Evolutionary conservation across 2,888 invertebrate species (phyloP).

Genomic region (Colletes collaris): DNA sequence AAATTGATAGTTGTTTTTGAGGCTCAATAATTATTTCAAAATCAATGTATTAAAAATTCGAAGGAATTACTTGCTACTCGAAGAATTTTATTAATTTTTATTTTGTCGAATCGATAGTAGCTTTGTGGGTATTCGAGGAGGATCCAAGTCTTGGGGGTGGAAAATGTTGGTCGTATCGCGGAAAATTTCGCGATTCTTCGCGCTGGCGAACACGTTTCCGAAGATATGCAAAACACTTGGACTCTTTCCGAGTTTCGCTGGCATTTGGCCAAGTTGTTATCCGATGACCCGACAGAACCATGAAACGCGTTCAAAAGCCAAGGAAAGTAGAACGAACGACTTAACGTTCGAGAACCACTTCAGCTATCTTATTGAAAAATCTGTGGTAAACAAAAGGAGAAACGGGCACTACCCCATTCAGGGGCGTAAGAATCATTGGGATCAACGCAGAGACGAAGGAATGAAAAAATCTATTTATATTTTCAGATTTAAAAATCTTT

Average conservation of each 20-base stretch:
- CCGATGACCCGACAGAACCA: slow-evolving; percentile 34
- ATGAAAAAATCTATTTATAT: no score
- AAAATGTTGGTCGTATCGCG: background rate
- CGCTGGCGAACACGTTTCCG: slow-evolving; percentile 31
- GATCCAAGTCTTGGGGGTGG: no score
- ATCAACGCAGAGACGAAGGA: no score
- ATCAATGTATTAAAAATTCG: no score
- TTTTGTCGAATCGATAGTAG: no score
- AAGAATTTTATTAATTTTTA: no score
- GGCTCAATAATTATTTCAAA: no score
- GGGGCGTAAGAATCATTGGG: background rate
- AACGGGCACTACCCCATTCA: background rate
- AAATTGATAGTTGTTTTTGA: no score
- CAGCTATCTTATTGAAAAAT: slow-evolving; percentile 29
- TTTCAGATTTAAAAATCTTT: no score
- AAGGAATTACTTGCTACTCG: no score
- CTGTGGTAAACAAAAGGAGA: slow-evolving; percentile 12
- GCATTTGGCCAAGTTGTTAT: slow-evolving; percentile 47
- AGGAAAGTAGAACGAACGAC: slow-evolving; percentile 48
- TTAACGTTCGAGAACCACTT: slow-evolving; percentile 13
- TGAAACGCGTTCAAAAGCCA: slow-evolving; percentile 31
- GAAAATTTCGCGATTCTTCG: background rate
- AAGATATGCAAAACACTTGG: slow-evolving; percentile 32
- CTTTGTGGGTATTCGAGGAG: no score
- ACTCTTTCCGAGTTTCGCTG: slow-evolving; percentile 49